Percentiles rank a stretch among this genome's conserved stretches.
phyloP scores from a whole-genome alignment of 2,888 invertebrate species.

The Heliconius cydno region DNA sequence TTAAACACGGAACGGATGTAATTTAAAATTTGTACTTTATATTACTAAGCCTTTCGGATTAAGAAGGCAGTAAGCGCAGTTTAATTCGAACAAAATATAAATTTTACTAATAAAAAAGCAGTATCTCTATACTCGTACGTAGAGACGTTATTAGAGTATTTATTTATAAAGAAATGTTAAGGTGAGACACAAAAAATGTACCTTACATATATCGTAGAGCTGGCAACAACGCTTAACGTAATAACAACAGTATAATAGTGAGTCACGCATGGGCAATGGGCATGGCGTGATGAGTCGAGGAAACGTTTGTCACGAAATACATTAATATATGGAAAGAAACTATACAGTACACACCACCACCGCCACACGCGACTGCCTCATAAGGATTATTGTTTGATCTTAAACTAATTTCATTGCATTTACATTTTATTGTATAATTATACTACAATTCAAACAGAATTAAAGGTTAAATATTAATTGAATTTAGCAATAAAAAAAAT shows the following conservation, averaged over 20 bases:
- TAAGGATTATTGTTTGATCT: slow-evolving; percentile 49
- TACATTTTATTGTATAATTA: slow-evolving; percentile 1
- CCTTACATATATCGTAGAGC: slow-evolving; percentile 50
- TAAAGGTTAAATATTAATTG: neutral
- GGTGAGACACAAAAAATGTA: slow-evolving; percentile 40
- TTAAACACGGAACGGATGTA: slow-evolving; percentile 4
- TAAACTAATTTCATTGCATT: slow-evolving; percentile 34
- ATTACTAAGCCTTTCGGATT: neutral
- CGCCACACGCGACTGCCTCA: slow-evolving; percentile 53
- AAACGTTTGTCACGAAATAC: slow-evolving; percentile 71
- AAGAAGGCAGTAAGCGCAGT: neutral
- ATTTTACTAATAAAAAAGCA: slow-evolving; percentile 16
- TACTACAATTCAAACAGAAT: neutral
- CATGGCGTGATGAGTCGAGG: slow-evolving; percentile 61
- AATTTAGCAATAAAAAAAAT: neutral
- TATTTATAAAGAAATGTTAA: slow-evolving; percentile 30
- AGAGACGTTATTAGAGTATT: neutral
- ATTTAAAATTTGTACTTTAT: neutral
- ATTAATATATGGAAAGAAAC: slow-evolving; percentile 50
- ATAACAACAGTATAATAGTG: slow-evolving; percentile 64
- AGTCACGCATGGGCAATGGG: slow-evolving; percentile 66
- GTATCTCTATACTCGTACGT: neutral
- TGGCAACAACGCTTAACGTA: slow-evolving; percentile 62
- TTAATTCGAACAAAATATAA: neutral
- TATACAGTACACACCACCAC: slow-evolving; percentile 31